phyloP scores from a whole-genome alignment of 2,888 invertebrate species.

The Petrolisthes cinctipes region DNA sequence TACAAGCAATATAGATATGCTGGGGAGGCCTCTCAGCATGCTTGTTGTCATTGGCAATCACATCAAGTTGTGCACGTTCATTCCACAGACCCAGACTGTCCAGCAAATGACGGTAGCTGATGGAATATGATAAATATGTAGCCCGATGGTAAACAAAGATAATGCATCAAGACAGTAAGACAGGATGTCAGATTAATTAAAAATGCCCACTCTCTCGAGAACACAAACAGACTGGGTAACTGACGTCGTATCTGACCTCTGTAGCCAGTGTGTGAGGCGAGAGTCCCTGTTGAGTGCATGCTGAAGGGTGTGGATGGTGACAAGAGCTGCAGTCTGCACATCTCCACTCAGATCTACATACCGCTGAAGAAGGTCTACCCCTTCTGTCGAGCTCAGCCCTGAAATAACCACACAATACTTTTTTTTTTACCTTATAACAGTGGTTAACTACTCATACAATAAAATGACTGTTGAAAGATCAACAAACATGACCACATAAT shows the following conservation, averaged over 20 bases:
- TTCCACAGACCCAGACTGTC: constrained; percentile 94
- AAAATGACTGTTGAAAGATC: not conserved
- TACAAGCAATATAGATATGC: constrained; percentile 85
- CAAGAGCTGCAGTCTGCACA: constrained; percentile 89
- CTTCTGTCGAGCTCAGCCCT: constrained; percentile 79
- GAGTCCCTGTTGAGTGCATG: constrained; percentile 76
- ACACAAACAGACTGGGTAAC: not conserved
- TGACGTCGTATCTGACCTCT: constrained; percentile 68
- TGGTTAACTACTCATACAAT: not conserved
- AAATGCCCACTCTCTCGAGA: not conserved
- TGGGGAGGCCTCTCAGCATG: constrained; percentile 67
- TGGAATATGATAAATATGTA: not conserved
- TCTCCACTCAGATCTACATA: constrained; percentile 90
- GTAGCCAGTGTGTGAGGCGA: constrained; percentile 72
- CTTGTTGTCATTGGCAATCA: constrained; percentile 70
- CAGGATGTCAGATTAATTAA: not conserved
- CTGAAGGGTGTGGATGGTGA: constrained; percentile 83
- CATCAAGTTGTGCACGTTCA: constrained; percentile 89
- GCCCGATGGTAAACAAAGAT: not conserved
- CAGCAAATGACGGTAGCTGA: constrained; percentile 84
- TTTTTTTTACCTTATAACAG: no score
- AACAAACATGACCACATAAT: no score
- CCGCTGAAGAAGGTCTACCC: constrained; percentile 84
- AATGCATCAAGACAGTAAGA: not conserved
- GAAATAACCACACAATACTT: constrained; percentile 18